Base-by-base conservation (phyloP, 2,888 invertebrate species). In the Zeuzera pyrina region DNA sequence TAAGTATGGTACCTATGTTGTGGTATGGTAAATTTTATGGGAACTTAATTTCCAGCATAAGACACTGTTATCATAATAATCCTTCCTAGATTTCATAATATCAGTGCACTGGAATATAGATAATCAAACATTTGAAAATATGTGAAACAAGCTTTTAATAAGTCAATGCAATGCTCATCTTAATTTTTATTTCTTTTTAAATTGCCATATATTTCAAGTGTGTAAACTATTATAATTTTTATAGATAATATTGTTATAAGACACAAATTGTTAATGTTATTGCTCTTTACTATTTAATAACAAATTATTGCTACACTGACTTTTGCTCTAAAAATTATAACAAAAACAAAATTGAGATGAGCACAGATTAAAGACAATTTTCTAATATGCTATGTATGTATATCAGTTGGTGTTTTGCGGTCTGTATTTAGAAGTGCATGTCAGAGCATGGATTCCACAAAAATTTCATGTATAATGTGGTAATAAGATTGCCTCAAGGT, bases 71-170 rank as follows among this genome's bases (percentile, higher is more conserved):
- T 19, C 19, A 19, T 19, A 5, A 19, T 19, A 19, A 5, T 19
- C 19, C 8, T 5, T 5, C 5, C 19, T 19, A 19, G 6, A 19
- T 8, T 2, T 19, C 8, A 19, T 19, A 19, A 2, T 36, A 71
- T 67, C 52, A 3, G 2, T 27, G 21, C 16, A 10, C 25, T 8
- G 21, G 15, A 8, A 28, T 27, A 28, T 23, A 7, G 15, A 16
- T 12, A 41, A 39, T 36, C 47, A 61, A 74, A 71, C 79, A 83
- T 78, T 81, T 79, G 81, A 79, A 83, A 81, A 83, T 76, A 79
- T 48, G 81, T 81, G 81, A 83, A 83, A 77, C 55, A 70, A 71
- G 72, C 60, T 53, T n/a, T n/a, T n/a, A n/a, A n/a, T 53, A 57
- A 49, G 56, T 57, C 54, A 57, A 61, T 64, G 61, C 56, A 48